These are phyloP conservation scores for Petrolisthes manimaculis DNA, from an alignment of 2,888 invertebrate species.

Conservation along the genomic window DNA sequence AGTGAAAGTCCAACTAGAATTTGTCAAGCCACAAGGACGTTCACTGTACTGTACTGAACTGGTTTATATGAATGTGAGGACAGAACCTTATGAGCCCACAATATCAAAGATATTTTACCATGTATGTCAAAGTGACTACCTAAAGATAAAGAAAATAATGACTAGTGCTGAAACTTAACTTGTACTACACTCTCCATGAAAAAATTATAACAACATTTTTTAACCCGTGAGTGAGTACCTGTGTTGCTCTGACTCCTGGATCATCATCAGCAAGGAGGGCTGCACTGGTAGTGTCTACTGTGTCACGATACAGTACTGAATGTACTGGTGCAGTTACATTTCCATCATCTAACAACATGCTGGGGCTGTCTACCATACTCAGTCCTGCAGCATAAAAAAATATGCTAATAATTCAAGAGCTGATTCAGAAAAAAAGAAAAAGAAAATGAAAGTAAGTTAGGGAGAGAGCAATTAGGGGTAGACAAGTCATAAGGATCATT, in stretches of 20 bases:
- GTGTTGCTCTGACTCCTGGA: constrained; percentile 55
- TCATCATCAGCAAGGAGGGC: constrained; percentile 57
- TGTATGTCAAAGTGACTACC: neutral
- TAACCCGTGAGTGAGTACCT: constrained; percentile 20
- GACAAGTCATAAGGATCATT: no score
- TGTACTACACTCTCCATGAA: neutral
- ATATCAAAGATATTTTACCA: neutral
- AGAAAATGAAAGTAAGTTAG: neutral
- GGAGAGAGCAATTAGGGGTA: no score
- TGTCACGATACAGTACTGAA: constrained; percentile 23
- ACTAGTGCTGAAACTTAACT: neutral
- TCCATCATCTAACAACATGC: constrained; percentile 17
- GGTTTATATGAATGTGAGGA: no score
- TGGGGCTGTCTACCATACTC: constrained; percentile 41
- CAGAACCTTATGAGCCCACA: no score
- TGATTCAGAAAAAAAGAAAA: no score
- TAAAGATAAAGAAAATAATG: neutral
- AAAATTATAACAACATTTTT: neutral
- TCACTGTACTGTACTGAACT: no score
- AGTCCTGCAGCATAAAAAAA: constrained; percentile 14
- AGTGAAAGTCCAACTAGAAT: no score
- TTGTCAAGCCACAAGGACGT: no score
- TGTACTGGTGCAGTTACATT: constrained; percentile 45
- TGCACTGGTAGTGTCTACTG: constrained; percentile 45
- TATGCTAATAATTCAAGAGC: no score